Evolutionary conservation across 2,797 vertebrate species (phyloP).

Genomic region (Phoxinus dragarum): DNA sequence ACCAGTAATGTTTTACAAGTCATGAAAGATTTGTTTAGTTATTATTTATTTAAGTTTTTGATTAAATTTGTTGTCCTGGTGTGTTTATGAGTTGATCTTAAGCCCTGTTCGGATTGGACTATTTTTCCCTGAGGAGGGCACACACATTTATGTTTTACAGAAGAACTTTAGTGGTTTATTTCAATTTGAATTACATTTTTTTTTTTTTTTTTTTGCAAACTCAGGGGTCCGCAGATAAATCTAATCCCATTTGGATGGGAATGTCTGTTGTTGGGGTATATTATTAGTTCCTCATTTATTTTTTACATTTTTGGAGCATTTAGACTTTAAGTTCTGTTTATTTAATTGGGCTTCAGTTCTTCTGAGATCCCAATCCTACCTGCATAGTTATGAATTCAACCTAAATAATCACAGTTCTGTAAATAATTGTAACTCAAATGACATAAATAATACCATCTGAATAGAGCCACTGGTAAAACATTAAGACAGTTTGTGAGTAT

Average conservation of each 20-base stretch:
- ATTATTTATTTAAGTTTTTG: not conserved
- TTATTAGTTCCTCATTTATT: not conserved
- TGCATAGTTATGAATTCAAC: no score
- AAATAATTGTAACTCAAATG: not conserved
- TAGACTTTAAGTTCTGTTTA: not conserved
- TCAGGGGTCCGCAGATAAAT: not conserved
- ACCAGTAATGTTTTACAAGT: not conserved
- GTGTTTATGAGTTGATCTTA: conserved; percentile 1
- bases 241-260: not conserved
- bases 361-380: not conserved
- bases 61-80: not conserved
- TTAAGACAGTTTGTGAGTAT: not conserved
- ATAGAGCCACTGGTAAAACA: not conserved
- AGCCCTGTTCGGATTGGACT: not conserved
- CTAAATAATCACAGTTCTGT: not conserved
- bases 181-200: not conserved
- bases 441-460: not conserved
- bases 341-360: not conserved
- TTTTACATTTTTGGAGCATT: not conserved
- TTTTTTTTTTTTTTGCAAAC: not conserved
- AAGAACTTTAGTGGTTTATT: not conserved
- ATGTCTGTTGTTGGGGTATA: not conserved
- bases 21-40: not conserved
- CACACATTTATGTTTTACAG: not conserved
- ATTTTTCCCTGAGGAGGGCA: not conserved